Percentiles rank a stretch among this genome's conserved stretches.
phyloP scores from a whole-genome alignment of 2,797 vertebrate species.

The Garrulus glandarius region DNA sequence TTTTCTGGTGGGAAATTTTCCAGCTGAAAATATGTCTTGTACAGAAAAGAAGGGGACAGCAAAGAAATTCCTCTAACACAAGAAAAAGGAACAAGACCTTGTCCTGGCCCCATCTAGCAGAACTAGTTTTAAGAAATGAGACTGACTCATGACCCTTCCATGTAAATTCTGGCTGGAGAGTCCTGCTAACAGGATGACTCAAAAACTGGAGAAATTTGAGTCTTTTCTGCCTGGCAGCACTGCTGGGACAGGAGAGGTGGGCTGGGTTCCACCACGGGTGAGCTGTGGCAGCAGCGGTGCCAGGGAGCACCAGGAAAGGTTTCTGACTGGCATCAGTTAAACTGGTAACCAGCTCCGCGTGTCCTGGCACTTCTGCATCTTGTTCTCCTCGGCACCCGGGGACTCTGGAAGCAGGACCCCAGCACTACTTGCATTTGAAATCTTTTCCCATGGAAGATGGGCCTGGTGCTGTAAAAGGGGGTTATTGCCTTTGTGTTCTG shows the following conservation, averaged over 20 bases:
- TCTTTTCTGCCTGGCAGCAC: neutral
- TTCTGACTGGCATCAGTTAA: neutral
- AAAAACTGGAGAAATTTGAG: no score
- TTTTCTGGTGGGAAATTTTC: neutral
- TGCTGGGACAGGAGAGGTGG: neutral
- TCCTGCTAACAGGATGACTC: neutral
- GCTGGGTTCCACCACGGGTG: fast-evolving
- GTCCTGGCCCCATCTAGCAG: neutral
- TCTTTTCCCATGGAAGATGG: neutral
- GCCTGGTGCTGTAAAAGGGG: neutral
- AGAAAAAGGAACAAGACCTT: neutral
- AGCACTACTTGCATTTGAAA: neutral
- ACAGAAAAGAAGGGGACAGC: neutral
- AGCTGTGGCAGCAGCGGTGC: neutral
- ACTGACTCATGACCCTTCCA: neutral
- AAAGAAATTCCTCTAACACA: neutral
- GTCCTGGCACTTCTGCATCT: neutral
- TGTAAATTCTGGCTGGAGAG: neutral
- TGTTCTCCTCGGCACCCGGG: neutral
- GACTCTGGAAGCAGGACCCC: neutral
- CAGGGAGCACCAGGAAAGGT: neutral
- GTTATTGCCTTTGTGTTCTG: neutral
- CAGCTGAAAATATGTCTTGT: neutral
- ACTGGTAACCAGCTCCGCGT: neutral
- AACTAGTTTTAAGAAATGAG: neutral